Evolutionary conservation across 2,113 vertebrate species (phyloP).

Genomic region (Actenoides lindsayi): DNA sequence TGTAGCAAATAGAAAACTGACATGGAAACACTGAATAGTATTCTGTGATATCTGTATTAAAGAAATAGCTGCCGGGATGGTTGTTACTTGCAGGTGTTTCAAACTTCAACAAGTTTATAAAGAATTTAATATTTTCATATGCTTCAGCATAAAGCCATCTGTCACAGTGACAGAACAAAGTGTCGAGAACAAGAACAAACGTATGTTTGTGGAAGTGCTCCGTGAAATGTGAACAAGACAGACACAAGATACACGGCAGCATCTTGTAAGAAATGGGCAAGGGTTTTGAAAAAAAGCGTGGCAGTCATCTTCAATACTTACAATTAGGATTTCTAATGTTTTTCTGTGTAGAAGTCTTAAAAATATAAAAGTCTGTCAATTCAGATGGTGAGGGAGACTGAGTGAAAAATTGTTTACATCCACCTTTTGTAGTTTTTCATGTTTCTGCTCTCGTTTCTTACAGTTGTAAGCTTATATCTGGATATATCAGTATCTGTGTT

Average conservation of each 20-base stretch:
- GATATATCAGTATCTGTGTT: not conserved
- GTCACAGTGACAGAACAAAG: slow-evolving; percentile 63
- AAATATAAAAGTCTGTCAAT: slow-evolving; percentile 34
- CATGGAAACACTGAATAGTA: not conserved
- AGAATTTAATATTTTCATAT: slow-evolving; percentile 78
- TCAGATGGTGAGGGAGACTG: slow-evolving; percentile 43
- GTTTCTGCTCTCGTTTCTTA: not conserved
- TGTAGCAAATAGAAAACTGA: not conserved
- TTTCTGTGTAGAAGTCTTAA: slow-evolving; percentile 6
- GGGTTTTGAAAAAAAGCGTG: not conserved
- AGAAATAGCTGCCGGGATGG: not conserved
- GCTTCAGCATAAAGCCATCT: slow-evolving; percentile 78
- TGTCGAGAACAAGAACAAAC: slow-evolving; percentile 65
- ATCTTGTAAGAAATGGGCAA: slow-evolving; percentile 17
- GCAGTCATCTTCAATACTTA: slow-evolving; percentile 8
- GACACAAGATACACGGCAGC: not conserved
- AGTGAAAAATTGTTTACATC: not conserved
- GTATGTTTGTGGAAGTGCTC: slow-evolving; percentile 68
- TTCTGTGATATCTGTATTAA: not conserved
- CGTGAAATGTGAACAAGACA: slow-evolving; percentile 45
- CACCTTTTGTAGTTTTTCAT: not conserved
- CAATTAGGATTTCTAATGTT: slow-evolving; percentile 20
- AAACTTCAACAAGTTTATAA: slow-evolving; percentile 58
- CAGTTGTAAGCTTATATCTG: not conserved
- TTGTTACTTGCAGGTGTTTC: slow-evolving; percentile 30